phyloP scores from a whole-genome alignment of 1,140 invertebrate species.

The Caerostris darwini region DNA sequence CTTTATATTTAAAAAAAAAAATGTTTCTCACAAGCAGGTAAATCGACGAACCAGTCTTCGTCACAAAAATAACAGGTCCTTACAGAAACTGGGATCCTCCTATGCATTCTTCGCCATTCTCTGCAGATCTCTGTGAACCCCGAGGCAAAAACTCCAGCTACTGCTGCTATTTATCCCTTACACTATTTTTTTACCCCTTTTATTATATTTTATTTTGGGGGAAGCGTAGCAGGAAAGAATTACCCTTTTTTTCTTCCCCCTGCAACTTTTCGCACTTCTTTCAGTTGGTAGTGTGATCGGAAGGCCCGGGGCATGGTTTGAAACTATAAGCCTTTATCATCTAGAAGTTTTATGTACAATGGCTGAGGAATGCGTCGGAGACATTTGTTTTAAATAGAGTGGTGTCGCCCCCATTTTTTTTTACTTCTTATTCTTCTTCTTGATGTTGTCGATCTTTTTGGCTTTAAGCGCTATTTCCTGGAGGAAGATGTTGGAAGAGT shows the following conservation, averaged over 20 bases:
- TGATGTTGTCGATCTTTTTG: neutral
- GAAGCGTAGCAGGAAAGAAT: neutral
- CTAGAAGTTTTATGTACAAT: conserved; percentile 16
- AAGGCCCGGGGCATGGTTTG: neutral
- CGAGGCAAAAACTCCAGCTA: conserved; percentile 34
- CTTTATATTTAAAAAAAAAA: neutral
- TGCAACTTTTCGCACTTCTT: conserved; percentile 22
- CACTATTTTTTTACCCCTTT: conserved; percentile 53
- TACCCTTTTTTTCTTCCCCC: neutral
- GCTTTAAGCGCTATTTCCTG: neutral
- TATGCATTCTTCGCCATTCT: conserved; percentile 6
- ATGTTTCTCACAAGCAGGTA: neutral
- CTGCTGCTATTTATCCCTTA: conserved; percentile 50
- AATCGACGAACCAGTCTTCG: neutral
- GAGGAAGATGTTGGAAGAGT: neutral
- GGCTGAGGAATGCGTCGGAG: neutral
- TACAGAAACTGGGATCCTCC: neutral
- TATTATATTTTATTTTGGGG: conserved; percentile 54
- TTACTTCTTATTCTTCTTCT: neutral
- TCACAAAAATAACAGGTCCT: conserved; percentile 13
- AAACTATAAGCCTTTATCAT: conserved; percentile 50
- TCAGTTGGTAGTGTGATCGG: neutral
- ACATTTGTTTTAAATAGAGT: conserved; percentile 48
- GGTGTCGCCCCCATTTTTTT: neutral
- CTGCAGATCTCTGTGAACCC: neutral